Evolutionary conservation across 35 echinoderm and acorn worm genomes (phyloP), one percentile per base, ranked within the genome.

Genomic region (Strongylocentrotus purpuratus): DNA sequence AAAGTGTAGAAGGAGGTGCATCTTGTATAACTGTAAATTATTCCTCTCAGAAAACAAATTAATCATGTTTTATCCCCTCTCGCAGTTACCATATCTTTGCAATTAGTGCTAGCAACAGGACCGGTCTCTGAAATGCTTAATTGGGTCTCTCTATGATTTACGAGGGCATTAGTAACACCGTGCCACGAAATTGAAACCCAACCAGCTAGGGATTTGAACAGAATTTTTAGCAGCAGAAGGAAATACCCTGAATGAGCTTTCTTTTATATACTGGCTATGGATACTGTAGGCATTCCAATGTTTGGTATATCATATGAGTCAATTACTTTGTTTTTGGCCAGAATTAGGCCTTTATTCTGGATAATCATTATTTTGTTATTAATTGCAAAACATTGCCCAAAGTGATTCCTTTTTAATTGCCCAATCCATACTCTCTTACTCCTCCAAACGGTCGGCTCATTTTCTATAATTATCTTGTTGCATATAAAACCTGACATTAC

Each of bases 1-100:
- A 78, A 78, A 78, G 22, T n/a, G 7, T 78, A 78, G 20, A n/a
- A 28, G 5, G 65, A 78, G 65, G 28, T 22, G 4, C 65, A 8
- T 78, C 25, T 78, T 22, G n/a, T 78, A 78, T 78, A 45, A 46
- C 87, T 33, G 87, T 89, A 89, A 89, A 89, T 89, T 89, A 89
- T 46, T 89, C 45, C 87, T 89, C 87, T 46, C 32, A 45, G 87
- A 89, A 46, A 89, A 46, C 45, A 46, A 89, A 89, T 89, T 89
- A 89, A 89, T 89, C 87, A 89, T 41, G 32, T 31, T 33, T 78
- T 89, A 89, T 89, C n/a, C 31, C n/a, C 87, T 33, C 87, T 45
- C 31, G 13, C 33, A 20, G 31, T 89, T 46, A 89, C 20, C 32
- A 45, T 89, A 33, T 89, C 87, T 89, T 89, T 45, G 65, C 65